Conservation (phyloP, 2,797 vertebrate species). For the Eidolon dupreanum region DNA sequence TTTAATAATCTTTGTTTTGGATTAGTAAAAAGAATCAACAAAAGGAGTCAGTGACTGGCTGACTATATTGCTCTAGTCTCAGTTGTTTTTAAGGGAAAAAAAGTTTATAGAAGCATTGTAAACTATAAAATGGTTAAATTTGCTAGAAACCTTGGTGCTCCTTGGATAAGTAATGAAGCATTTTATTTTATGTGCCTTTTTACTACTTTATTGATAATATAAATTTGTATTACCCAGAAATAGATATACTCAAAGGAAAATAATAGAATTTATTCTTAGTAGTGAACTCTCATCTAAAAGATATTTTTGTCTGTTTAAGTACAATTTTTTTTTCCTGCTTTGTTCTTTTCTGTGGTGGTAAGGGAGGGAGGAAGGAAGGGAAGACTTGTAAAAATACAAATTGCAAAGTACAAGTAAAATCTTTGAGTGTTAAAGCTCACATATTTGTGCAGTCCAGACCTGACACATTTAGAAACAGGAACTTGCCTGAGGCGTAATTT, state of each 20-base stretch:
- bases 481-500: conserved; percentile 38
- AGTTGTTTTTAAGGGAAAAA: neutral
- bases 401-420: conserved; percentile 40
- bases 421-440: neutral
- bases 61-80: neutral
- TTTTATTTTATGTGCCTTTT: conserved; percentile 55
- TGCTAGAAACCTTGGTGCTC: neutral
- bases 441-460: conserved; percentile 52
- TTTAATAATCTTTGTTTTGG: conserved; percentile 18
- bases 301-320: neutral
- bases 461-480: conserved; percentile 51
- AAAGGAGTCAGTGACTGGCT: neutral
- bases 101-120: neutral
- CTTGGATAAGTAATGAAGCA: conserved; percentile 54
- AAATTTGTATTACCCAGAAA: conserved; percentile 57
- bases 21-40: neutral
- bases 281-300: neutral
- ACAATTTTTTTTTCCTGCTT: neutral
- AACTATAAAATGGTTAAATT: conserved; percentile 30
- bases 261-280: conserved; percentile 20
- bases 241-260: conserved; percentile 27
- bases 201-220: conserved; percentile 46
- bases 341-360: conserved; percentile 39
- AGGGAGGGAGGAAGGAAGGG: conserved; percentile 29
- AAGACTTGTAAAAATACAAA: conserved; percentile 54